Base-by-base conservation (phyloP, 2,113 vertebrate genomes). In the Podarcis muralis region DNA sequence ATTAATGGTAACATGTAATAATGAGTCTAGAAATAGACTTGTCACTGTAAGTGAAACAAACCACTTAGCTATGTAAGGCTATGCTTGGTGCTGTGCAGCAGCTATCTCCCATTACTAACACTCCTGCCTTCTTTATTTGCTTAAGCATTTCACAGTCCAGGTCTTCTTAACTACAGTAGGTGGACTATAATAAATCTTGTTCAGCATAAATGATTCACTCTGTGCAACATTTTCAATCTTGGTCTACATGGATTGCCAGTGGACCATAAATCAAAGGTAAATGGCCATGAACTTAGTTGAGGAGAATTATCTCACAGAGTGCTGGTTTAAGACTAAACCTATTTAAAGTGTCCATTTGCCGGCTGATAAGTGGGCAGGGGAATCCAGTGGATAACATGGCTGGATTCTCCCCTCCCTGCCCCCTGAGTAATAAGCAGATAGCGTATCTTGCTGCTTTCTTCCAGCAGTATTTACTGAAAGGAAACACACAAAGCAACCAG, bases 91-190 rank as follows among this genome's bases (percentile, higher is more conserved):
- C 86, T 93, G 40, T 15, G 43, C 87, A 91, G 85, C 88, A 92
- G 43, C 59, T 72, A 83, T 88, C 91, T 93, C 71, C 89, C 84
- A 92, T 92, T 93, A 89, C 77, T 90, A 92, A 37, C 18, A 59
- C 84, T 88, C 84, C 48, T 89, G 90, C 65, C 78, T 90, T 92
- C 78, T 94, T 85, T 89, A 82, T 94, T 94, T 92, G 93, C 65
- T 88, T 91, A 93, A 93, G 90, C 53, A 89, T 92, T 93, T 93
- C 86, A 85, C 75, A 88, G 76, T 93, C 92, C 92, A 94, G 91
- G 90, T 94, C 37, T 91, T 93, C 91, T 94, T 92, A 95, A 94
- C 93, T 92, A 91, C 88, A 94, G 89, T 90, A 87, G 89, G 81
- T 94, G 37, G 2, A 32, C 87, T 92, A 88, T 91, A 83, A 88